A percentile compares a stretch with the other conserved stretches of the same genome.
phyloP scores from a whole-genome alignment of 2,113 vertebrate genomes.

The Dasyprocta punctata region DNA sequence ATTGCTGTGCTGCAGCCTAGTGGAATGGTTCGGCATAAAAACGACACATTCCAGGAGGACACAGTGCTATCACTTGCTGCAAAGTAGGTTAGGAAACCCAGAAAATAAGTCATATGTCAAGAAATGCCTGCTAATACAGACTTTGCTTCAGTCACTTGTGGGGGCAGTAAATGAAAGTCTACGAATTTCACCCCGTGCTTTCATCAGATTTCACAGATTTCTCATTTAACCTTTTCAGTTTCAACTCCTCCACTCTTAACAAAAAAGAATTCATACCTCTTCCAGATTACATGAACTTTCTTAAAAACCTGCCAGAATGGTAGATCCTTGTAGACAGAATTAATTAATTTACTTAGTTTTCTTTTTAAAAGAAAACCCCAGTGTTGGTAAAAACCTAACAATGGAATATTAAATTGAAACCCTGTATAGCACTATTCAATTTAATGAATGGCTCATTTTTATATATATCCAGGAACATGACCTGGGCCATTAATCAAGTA shows the following conservation, averaged over 20 bases:
- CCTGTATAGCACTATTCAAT: background rate
- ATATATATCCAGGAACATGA: background rate
- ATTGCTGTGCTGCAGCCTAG: constrained; percentile 83
- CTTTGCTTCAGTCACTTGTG: constrained; percentile 47
- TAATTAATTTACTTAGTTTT: background rate
- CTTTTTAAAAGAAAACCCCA: constrained; percentile 41
- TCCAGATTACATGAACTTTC: constrained; percentile 60
- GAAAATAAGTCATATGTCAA: constrained; percentile 66
- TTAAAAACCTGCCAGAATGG: constrained; percentile 58
- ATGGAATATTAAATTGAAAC: background rate
- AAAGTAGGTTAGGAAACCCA: constrained; percentile 66
- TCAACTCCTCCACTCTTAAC: constrained; percentile 70
- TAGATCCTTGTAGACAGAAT: constrained; percentile 44
- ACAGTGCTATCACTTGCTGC: constrained; percentile 30
- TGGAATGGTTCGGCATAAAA: constrained; percentile 77
- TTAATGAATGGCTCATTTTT: constrained; percentile 20
- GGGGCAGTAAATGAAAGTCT: background rate
- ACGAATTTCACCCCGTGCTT: constrained; percentile 67
- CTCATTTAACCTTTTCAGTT: constrained; percentile 76
- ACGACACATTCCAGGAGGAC: constrained; percentile 46
- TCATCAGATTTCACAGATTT: constrained; percentile 68
- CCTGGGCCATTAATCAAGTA: background rate
- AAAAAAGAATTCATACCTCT: constrained; percentile 31
- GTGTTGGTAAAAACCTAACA: background rate
- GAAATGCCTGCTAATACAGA: constrained; percentile 29